Conservation (phyloP, 2,113 vertebrate genomes). For the Anguilla japonica region DNA sequence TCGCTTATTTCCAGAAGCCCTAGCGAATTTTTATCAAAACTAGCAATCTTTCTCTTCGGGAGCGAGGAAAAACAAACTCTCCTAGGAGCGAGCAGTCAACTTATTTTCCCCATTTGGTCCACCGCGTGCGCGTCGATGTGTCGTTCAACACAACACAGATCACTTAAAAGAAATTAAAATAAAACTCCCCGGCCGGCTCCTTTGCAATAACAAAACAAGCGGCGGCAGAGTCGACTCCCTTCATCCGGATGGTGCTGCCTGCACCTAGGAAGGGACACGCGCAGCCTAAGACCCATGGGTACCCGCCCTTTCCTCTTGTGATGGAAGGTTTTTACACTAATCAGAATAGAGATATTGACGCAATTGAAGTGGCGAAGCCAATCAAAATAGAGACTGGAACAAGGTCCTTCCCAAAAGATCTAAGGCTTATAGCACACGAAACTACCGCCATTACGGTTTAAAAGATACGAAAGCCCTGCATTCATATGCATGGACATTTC, state of each 20-base stretch:
- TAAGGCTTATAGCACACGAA: constrained; percentile 38
- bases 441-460: constrained; percentile 48
- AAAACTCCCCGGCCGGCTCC: constrained; percentile 50
- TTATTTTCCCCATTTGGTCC: constrained; percentile 59
- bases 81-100: constrained; percentile 46
- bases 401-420: constrained; percentile 28
- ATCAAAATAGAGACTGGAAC: constrained; percentile 30
- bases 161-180: constrained; percentile 29
- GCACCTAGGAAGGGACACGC: constrained; percentile 46
- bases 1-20: constrained; percentile 37
- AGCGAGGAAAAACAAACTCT: constrained; percentile 45
- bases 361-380: constrained; percentile 32
- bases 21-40: constrained; percentile 47
- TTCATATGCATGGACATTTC: constrained; percentile 22
- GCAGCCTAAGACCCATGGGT: constrained; percentile 38
- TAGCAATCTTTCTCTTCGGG: constrained; percentile 41
- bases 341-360: constrained; percentile 36
- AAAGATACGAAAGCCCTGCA: constrained; percentile 10
- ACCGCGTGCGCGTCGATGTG: constrained; percentile 9
- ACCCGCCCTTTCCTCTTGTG: constrained; percentile 38
- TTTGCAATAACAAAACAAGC: constrained; percentile 44
- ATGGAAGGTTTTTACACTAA: constrained; percentile 40
- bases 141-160: constrained; percentile 19
- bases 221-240: constrained; percentile 44
- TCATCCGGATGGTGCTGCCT: constrained; percentile 54